Evolutionary conservation across 2,888 invertebrate genomes (phyloP), one percentile per base, ranked within the genome.

Genomic region (Drosophila bunnanda): DNA sequence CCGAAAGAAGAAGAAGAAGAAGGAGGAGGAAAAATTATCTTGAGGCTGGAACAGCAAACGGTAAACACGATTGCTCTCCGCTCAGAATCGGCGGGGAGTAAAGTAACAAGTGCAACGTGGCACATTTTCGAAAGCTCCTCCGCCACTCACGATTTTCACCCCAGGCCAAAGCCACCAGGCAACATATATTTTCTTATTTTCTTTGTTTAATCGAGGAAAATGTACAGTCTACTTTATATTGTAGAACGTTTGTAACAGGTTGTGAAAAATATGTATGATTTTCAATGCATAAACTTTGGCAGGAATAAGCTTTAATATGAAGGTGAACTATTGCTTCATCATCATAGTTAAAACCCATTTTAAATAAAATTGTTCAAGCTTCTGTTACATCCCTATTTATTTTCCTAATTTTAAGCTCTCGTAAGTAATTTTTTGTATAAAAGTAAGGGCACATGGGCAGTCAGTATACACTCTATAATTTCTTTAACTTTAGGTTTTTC

Each of bases 141-240:
- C 69, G 66, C 62, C 71, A 77, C 83, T 83, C 86, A 83, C 83
- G 83, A 83, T 83, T 83, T 83, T 86, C 86, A 83, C 86, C 86
- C 86, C 81, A 66, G 58, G 62, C 65, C 68, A 67, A 68, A 79
- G 72, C 78, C 72, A 72, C 76, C 53, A 76, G 78, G 75, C 78
- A 79, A 77, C 80, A 80, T 76, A 56, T 50, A 66, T 46, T 68
- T 71, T 44, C 3, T n/a, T 39, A 65, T 67, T 54, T 65, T 34
- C 66, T 55, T 34, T 41, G 20, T 36, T 65, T 50, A 10, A 5
- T 52, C 10, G 28, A 12, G 28, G 12, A n/a, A 20, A 28, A 13
- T 12, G 7, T 4, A 13, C 48, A 34, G 60, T 34, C 41, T 43
- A n/a, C 1, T 13, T 43, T 22, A 34, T 60, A 5, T 39, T 13